Evolutionary conservation across 2,888 invertebrate species (phyloP).

Genomic region (Tridacna crocea): DNA sequence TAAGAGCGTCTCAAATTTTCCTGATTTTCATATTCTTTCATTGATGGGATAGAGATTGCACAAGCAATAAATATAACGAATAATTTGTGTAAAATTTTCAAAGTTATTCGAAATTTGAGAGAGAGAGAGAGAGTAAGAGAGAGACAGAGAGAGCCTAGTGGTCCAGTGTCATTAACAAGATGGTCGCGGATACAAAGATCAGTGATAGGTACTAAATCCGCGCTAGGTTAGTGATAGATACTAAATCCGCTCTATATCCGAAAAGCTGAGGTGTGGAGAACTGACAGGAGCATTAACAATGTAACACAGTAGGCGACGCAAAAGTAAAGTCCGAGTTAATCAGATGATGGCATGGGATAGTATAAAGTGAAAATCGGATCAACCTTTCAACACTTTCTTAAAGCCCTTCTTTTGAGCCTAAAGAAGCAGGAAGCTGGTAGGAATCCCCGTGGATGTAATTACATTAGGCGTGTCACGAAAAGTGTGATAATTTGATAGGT

Average conservation of each 20-base stretch:
- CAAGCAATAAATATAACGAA: too few species aligned
- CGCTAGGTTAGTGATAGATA: neutral
- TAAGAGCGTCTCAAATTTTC: too few species aligned
- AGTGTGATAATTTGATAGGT: too few species aligned
- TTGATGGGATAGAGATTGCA: too few species aligned
- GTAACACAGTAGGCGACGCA: conserved; percentile 6
- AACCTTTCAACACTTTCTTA: conserved; percentile 57
- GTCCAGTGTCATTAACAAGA: conserved; percentile 19
- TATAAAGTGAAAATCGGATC: conserved; percentile 52
- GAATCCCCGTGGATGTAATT: neutral
- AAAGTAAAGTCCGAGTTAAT: conserved; percentile 44
- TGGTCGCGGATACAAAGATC: conserved; percentile 9
- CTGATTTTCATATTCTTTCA: too few species aligned
- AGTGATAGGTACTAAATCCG: neutral
- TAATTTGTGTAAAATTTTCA: too few species aligned
- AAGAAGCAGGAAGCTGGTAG: conserved; percentile 12
- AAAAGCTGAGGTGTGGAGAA: conserved; percentile 21
- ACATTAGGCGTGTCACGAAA: too few species aligned
- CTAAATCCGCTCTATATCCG: conserved; percentile 20
- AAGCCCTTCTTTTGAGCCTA: conserved; percentile 18
- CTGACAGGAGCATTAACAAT: conserved; percentile 19
- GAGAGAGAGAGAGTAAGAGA: neutral
- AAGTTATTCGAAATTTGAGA: neutral
- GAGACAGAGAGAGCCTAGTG: neutral
- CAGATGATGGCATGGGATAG: conserved; percentile 17